Conservation (phyloP, 2,888 invertebrate genomes). For the Tenthredo mesomela region DNA sequence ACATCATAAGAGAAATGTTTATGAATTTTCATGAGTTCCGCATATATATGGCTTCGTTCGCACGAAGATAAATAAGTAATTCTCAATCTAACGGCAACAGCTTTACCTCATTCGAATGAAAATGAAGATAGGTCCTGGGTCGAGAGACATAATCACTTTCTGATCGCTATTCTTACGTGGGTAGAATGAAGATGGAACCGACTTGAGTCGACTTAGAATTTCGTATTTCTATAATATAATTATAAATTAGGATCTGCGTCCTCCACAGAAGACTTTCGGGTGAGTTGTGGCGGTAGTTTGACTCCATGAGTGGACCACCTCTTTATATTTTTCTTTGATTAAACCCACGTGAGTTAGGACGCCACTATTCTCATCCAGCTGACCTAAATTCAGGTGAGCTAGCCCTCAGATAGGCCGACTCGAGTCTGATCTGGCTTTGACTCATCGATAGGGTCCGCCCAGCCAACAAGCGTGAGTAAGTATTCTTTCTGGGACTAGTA, state of each 20-base stretch:
- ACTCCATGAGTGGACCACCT: neutral
- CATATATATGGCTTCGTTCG: neutral
- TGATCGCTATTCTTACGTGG: neutral
- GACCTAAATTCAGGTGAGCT: slow-evolving; percentile 51
- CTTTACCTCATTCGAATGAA: neutral
- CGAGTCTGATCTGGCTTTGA: slow-evolving; percentile 43
- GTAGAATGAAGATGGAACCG: neutral
- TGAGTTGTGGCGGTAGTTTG: neutral
- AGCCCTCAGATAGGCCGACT: slow-evolving; percentile 12
- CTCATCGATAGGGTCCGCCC: slow-evolving; percentile 53
- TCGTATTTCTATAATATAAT: neutral
- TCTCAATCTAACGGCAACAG: neutral
- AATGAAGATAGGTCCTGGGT: neutral
- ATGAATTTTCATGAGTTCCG: slow-evolving; percentile 38
- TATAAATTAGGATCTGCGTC: neutral
- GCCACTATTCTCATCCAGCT: slow-evolving; percentile 2
- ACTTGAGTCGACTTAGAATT: neutral
- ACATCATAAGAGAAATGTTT: slow-evolving; percentile 32
- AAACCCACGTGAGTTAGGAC: slow-evolving; percentile 15
- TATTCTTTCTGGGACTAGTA: slow-evolving; percentile 52
- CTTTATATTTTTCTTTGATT: neutral
- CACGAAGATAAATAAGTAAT: neutral
- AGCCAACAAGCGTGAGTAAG: neutral
- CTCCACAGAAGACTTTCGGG: neutral
- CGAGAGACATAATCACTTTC: neutral